phyloP scores from a whole-genome alignment of 2,113 vertebrate species.

The Pygoscelis antarcticus region DNA sequence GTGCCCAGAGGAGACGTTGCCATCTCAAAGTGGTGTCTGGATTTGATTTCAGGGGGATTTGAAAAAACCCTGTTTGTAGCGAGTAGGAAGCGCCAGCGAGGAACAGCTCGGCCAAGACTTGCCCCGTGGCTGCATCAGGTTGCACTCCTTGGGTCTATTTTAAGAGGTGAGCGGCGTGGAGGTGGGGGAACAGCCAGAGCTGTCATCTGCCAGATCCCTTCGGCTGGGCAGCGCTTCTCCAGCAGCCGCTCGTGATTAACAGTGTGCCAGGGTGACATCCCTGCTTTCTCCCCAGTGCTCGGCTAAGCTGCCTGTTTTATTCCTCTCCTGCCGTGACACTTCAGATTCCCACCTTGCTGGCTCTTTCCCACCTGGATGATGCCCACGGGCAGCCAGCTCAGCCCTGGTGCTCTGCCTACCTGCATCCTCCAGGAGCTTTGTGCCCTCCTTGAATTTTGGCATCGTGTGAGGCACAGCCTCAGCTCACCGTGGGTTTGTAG shows the following conservation, averaged over 20 bases:
- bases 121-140: not conserved
- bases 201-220: not conserved
- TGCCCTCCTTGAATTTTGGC: not conserved
- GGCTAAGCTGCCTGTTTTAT: not conserved
- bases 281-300: not conserved
- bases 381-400: not conserved
- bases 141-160: conserved; percentile 22
- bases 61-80: not conserved
- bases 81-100: not conserved
- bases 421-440: not conserved
- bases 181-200: not conserved
- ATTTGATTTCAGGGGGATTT: not conserved
- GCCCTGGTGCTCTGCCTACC: not conserved
- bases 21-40: not conserved
- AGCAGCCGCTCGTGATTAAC: conserved; percentile 13
- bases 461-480: fast-evolving
- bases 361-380: too few species aligned
- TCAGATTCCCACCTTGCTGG: not conserved
- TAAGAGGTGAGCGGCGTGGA: not conserved
- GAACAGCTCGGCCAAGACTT: not conserved
- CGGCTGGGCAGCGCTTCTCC: not conserved
- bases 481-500: fast-evolving
- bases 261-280: not conserved
- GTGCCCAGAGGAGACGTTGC: not conserved
- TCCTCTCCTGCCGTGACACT: fast-evolving